These are phyloP conservation scores for Enteromius fasciolatus DNA, from an alignment of 2,797 vertebrate genomes.

Conservation along the genomic window DNA sequence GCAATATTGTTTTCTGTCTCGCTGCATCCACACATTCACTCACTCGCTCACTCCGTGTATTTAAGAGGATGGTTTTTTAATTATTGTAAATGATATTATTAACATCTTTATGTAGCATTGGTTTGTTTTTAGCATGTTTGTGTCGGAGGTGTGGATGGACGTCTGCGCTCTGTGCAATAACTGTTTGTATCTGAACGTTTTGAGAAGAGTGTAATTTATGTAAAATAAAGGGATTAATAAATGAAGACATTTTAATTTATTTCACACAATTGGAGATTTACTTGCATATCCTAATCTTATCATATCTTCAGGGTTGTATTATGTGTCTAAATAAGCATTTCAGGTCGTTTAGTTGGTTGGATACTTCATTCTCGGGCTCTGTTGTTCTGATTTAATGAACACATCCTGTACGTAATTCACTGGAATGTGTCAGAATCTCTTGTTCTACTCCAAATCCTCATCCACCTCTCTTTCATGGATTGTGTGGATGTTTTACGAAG, in stretches of 20 bases:
- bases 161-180: slow-evolving; percentile 85
- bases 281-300: neutral
- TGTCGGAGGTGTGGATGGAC: slow-evolving; percentile 77
- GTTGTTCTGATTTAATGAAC: neutral
- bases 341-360: neutral
- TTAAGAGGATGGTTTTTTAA: slow-evolving; percentile 63
- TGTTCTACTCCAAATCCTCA: neutral
- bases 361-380: neutral
- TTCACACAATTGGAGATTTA: slow-evolving; percentile 28
- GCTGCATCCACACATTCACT: slow-evolving; percentile 43
- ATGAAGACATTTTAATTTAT: slow-evolving; percentile 44
- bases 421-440: neutral
- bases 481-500: neutral
- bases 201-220: slow-evolving; percentile 84
- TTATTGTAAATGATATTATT: slow-evolving; percentile 63
- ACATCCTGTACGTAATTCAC: neutral
- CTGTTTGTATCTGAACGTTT: slow-evolving; percentile 84
- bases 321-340: neutral
- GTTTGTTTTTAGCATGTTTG: slow-evolving; percentile 70
- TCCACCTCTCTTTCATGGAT: neutral
- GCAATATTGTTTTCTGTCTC: slow-evolving; percentile 25
- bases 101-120: slow-evolving; percentile 56
- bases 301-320: neutral
- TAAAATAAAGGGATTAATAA: slow-evolving; percentile 89
- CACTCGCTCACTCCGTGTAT: slow-evolving; percentile 56